phyloP scores from a whole-genome alignment of 2,797 vertebrate genomes.

The Typhlichthys eigenmanni region DNA sequence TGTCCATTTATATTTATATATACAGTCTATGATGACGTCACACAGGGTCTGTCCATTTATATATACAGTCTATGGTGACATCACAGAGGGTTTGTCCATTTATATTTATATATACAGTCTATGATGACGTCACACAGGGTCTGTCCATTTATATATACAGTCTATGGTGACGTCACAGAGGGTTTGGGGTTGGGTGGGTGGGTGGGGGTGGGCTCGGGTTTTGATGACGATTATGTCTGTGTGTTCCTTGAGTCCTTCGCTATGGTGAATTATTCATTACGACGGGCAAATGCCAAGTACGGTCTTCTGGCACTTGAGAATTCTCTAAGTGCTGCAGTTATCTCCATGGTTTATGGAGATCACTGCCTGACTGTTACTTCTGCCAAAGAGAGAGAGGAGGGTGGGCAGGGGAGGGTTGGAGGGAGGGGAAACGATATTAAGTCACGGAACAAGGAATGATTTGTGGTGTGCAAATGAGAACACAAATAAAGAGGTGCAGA shows the following conservation, averaged over 20 bases:
- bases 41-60: too few relatives aligned
- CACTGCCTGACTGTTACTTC: slow-evolving; percentile 52
- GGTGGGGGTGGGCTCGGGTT: slow-evolving; percentile 10
- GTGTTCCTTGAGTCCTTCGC: slow-evolving; percentile 49
- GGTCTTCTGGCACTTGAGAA: slow-evolving; percentile 67
- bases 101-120: too few relatives aligned
- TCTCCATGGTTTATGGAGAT: slow-evolving; percentile 35
- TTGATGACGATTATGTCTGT: slow-evolving; percentile 49
- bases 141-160: too few relatives aligned
- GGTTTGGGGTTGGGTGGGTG: too few relatives aligned
- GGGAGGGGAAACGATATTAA: slow-evolving; percentile 22
- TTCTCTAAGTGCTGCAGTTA: slow-evolving; percentile 50
- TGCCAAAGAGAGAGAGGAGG: slow-evolving; percentile 36
- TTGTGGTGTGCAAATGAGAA: background rate
- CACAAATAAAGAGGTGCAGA: too few relatives aligned
- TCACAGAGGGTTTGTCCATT: too few relatives aligned
- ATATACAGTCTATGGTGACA: too few relatives aligned
- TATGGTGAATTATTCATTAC: slow-evolving; percentile 73
- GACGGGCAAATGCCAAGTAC: slow-evolving; percentile 51
- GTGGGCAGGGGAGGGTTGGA: slow-evolving; percentile 37
- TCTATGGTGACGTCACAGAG: too few relatives aligned
- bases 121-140: too few relatives aligned
- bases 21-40: too few relatives aligned
- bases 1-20: too few relatives aligned
- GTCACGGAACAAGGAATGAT: slow-evolving; percentile 46